Evolutionary conservation across 2,888 invertebrate genomes (phyloP), one percentile per base, ranked within the genome.

Genomic region (Caprella mutica): DNA sequence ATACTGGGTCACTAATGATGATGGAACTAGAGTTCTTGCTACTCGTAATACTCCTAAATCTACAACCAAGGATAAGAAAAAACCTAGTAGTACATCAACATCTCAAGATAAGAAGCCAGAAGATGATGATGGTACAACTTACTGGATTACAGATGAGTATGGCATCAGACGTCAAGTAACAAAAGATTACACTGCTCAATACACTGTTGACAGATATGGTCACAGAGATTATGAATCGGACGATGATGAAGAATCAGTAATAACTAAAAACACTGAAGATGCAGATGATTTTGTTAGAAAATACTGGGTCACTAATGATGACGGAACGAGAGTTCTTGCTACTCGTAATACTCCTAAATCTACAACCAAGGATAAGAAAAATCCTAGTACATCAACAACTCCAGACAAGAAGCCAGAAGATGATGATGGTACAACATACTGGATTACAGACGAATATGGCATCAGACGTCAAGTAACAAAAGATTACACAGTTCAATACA

Each of bases 381-480:
- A 33, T 9, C 9, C 8, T 9, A 8, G 9, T 33, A 14, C 9
- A 33, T 14, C n/a, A n/a, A n/a, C n/a, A n/a, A n/a, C n/a, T n/a
- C n/a, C n/a, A n/a, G n/a, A n/a, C n/a, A n/a, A 6, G 5, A 6
- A 2, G 23, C 43, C 21, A 24, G 17, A 17, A 43, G 43, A 43
- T 21, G 43, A 43, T 19, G 43, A 43, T 6, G 23, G 21, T 17
- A 43, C 43, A 21, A 43, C 43, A 8, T 43, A 43, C 43, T 43
- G 43, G 43, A 43, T 43, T 23, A 43, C 43, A 24, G 43, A 43
- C 23, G 43, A 43, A 26, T 43, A 43, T 43, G 43, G 43, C n/a
- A 43, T 43, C 1, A 23, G 43, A 14, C 2, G 43, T 14, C 17
- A 43, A 21, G 43, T 43, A 1, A 43, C 43, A 23, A 43, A 43